Evolutionary conservation across 2,113 vertebrate genomes (phyloP).

Genomic region (Seriola aureovittata): DNA sequence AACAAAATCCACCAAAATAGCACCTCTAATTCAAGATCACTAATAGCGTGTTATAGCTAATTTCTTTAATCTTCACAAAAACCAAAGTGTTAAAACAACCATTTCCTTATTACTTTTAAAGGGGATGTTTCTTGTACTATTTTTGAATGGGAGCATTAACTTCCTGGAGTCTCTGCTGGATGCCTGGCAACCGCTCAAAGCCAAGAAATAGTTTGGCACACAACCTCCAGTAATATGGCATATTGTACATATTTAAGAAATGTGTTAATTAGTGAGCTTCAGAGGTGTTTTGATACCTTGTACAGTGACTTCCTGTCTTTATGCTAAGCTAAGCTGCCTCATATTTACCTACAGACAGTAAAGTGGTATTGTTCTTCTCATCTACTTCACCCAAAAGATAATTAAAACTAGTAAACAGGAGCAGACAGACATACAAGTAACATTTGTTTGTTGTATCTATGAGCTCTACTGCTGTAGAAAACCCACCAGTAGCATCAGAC

Average conservation of each 20-base stretch:
- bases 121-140: neutral
- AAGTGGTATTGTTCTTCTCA: neutral
- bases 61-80: no score
- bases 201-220: slow-evolving; percentile 5
- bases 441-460: slow-evolving; percentile 1
- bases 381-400: neutral
- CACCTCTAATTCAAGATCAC: no score
- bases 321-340: neutral
- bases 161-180: neutral
- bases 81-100: neutral
- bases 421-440: neutral
- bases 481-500: slow-evolving; percentile 62
- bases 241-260: neutral
- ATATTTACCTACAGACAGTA: neutral
- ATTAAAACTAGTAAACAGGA: neutral
- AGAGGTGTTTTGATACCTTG: neutral
- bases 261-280: neutral
- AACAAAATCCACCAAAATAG: neutral
- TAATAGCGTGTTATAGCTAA: no score
- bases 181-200: neutral
- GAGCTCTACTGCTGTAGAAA: slow-evolving; percentile 31
- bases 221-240: neutral
- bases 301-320: neutral
- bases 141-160: neutral
- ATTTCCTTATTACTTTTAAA: neutral